Evolutionary conservation across 2,888 invertebrate genomes (phyloP).

Genomic region (Eristalis intricaria): DNA sequence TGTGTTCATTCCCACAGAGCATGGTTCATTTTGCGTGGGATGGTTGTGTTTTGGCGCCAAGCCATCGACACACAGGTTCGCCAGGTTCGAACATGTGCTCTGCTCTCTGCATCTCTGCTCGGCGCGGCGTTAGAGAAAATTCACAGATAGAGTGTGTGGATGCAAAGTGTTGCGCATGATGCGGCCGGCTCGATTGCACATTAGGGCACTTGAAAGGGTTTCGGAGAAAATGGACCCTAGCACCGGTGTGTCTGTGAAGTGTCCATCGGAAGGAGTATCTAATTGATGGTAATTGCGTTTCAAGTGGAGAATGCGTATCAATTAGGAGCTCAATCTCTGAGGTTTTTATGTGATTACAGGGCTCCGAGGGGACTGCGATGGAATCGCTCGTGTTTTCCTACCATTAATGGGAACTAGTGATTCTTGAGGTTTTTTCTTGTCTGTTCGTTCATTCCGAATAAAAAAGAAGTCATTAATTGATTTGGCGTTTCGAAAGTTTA

Average conservation of each 20-base stretch:
- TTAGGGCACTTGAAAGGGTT: slow-evolving; percentile 24
- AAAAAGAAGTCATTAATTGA: not conserved
- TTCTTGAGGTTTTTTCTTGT: not conserved
- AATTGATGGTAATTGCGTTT: slow-evolving; percentile 57
- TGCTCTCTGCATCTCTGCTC: slow-evolving; percentile 15
- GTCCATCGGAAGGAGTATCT: slow-evolving; percentile 40
- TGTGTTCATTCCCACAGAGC: slow-evolving; percentile 51
- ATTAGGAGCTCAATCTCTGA: slow-evolving; percentile 8
- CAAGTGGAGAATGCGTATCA: slow-evolving; percentile 49
- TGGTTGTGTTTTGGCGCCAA: slow-evolving; percentile 54
- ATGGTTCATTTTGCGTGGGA: slow-evolving; percentile 65
- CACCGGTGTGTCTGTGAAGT: slow-evolving; percentile 1
- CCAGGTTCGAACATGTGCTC: slow-evolving; percentile 44
- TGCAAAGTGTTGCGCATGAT: slow-evolving; percentile 38
- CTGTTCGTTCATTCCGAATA: not conserved
- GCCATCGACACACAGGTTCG: slow-evolving; percentile 28
- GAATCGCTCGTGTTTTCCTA: not conserved
- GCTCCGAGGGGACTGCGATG: not conserved
- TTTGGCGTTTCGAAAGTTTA: not conserved
- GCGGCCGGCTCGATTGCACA: not conserved
- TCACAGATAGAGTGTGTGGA: not conserved
- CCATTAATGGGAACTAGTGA: not conserved
- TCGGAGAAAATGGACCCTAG: slow-evolving; percentile 3
- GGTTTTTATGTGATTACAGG: not conserved
- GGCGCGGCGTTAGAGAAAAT: not conserved